Evolutionary conservation across 2,113 vertebrate species (phyloP), one percentile per base, ranked within the genome.

Genomic region (Dendrocopos noguchii): DNA sequence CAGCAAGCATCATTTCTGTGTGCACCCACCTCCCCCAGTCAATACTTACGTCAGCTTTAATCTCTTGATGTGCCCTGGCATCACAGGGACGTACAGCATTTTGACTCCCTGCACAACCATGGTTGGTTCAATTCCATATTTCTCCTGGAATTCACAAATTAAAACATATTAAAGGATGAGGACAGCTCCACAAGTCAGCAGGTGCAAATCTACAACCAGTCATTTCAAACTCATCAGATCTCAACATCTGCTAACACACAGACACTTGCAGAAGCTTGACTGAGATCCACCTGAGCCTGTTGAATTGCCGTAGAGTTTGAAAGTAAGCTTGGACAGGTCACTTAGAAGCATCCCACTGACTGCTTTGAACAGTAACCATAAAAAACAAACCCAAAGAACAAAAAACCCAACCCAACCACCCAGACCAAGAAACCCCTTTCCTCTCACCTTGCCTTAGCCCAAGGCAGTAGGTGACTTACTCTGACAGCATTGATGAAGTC

Each of bases 81-180:
- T 99, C 93, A 99, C 97, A 80, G 99, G 99, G 88, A 99, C 99
- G 92, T 99, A 99, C 6, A 99, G 98, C 99, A 99, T 99, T 97
- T 99, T 99, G 79, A 99, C 99, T 80, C 99, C 99, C 42, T 99
- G 98, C 21, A 99, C 98, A 24, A 99, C 99, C 99, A 99, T 99
- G 5, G 98, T 99, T 68, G 99, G 99, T 94, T 99, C 99, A 93
- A 99, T 98, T 80, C 98, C 99, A 1, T 99, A 99, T 85, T 99
- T 98, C 77, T 99, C 99, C 99, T 99, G 91, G 47, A 97, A 95
- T 90, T 90, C 39, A 94, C 9, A 91, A 92, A 92, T 90, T 34
- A 46, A 70, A 89, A 74, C 10, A 67, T 65, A 63, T 84, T 93
- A 66, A 34, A 95, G 34, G 57, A 73, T 7, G 72, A 53, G 12